Conservation (phyloP, 2,113 vertebrate genomes). For the Anolis carolinensis region DNA sequence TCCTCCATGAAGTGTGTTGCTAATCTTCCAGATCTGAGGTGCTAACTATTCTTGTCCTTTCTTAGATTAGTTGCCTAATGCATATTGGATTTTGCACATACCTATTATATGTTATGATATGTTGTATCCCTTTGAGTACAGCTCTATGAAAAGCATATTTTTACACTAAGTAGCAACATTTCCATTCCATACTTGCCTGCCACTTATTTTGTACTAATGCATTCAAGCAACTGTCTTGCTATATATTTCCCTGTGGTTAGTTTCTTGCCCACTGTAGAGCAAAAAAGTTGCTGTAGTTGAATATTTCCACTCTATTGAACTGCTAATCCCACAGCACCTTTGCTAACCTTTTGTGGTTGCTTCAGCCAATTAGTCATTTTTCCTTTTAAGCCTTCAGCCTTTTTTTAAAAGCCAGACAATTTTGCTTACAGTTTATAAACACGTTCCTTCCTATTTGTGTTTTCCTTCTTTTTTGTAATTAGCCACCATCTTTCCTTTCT, state of each 20-base stretch:
- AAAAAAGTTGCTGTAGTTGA: not conserved
- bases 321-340: not conserved
- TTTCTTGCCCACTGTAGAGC: not conserved
- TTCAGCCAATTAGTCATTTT: not conserved
- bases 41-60: not conserved
- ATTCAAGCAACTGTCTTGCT: not conserved
- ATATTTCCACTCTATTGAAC: not conserved
- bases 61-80: not conserved
- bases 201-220: not conserved
- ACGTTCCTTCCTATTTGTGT: not conserved
- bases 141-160: not conserved
- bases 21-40: not conserved
- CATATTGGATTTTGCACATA: not conserved
- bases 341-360: not conserved
- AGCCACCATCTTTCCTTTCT: not conserved
- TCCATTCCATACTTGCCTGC: not conserved
- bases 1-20: not conserved
- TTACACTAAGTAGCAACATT: not conserved
- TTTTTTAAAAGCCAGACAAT: not conserved
- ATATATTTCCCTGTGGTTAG: not conserved
- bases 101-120: not conserved
- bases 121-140: not conserved
- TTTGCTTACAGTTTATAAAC: not conserved
- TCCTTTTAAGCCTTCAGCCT: not conserved
- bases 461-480: not conserved